Conservation (phyloP, 2,888 invertebrate genomes). For the Parnassius orleans region DNA sequence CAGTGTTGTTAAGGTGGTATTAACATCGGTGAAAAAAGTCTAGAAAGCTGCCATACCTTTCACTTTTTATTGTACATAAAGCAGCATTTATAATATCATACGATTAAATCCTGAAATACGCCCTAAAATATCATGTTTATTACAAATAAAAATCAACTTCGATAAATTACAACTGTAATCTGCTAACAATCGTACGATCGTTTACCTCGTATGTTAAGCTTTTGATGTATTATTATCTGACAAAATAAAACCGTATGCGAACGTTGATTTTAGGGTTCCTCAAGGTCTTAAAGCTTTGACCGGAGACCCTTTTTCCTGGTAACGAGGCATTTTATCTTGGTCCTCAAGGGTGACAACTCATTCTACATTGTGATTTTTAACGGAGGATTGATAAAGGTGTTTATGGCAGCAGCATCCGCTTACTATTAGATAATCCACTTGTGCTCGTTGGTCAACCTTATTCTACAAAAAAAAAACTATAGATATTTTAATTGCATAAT, state of each 20-base stretch:
- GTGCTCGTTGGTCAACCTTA: too few relatives aligned
- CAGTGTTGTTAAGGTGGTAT: too few relatives aligned
- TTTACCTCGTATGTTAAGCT: conserved; percentile 58
- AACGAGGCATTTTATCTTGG: too few relatives aligned
- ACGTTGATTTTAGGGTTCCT: conserved; percentile 48
- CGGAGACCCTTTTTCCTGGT: too few relatives aligned
- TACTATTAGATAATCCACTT: too few relatives aligned
- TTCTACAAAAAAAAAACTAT: too few relatives aligned
- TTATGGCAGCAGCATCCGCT: too few relatives aligned
- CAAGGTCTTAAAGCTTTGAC: conserved; percentile 18
- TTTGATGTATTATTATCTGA: conserved; percentile 69
- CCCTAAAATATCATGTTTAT: conserved; percentile 67
- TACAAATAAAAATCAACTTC: conserved; percentile 58
- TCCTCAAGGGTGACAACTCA: too few relatives aligned
- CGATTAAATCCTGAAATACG: conserved; percentile 31
- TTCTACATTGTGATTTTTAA: too few relatives aligned
- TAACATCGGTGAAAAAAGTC: too few relatives aligned
- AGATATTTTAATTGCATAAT: too few relatives aligned
- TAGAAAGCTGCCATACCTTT: background rate
- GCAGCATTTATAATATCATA: conserved; percentile 32
- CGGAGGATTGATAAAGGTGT: too few relatives aligned
- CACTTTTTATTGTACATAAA: background rate
- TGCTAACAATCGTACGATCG: conserved; percentile 53
- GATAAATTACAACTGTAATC: conserved; percentile 59
- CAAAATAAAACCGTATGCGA: conserved; percentile 54